Base-by-base conservation (phyloP, 2,888 invertebrate species). In the Ennomos fuscantarius region DNA sequence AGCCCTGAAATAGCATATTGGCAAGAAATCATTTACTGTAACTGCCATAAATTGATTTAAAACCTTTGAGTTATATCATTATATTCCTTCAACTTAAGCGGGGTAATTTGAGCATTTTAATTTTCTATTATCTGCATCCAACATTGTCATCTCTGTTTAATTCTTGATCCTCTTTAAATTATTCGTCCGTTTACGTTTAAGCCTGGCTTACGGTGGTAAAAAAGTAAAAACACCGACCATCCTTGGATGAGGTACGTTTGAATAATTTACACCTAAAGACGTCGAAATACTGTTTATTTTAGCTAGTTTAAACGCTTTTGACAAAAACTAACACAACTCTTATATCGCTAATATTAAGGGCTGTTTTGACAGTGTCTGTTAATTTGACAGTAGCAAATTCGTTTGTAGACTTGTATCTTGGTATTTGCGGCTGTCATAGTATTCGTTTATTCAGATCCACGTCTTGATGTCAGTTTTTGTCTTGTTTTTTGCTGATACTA, bases 211-310 rank as follows among this genome's bases (percentile, higher is more conserved):
- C 74, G 78, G 73, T 76, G 78, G 84, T 81, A 87, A 88, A 86
- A 86, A 86, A 82, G 76, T 79, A 75, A 77, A 81, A 76, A 79
- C 82, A 81, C 79, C 74, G 74, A 77, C 81, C 82, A 76, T 80
- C 76, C 70, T 74, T 65, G 81, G 86, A 86, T 85, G 86, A 87
- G 79, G 82, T 76, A 74, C 72, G 76, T 86, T 84, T 90, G 86
- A 89, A 90, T 90, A 87, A 89, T 90, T 89, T 88, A 89, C 89
- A 87, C 86, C 84, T 86, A 84, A 85, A 87, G 85, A 84, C 84
- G 81, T 80, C 72, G 74, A 80, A 81, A 78, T 74, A 73, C 76
- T 73, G 69, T 72, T 76, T 76, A 74, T 72, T 58, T 74, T 73
- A 65, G 65, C 72, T 68, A 72, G 53, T 55, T 49, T 67, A 55